These are phyloP conservation scores for Enoplosus armatus DNA, from an alignment of 2,797 vertebrate species.

Conservation along the genomic window DNA sequence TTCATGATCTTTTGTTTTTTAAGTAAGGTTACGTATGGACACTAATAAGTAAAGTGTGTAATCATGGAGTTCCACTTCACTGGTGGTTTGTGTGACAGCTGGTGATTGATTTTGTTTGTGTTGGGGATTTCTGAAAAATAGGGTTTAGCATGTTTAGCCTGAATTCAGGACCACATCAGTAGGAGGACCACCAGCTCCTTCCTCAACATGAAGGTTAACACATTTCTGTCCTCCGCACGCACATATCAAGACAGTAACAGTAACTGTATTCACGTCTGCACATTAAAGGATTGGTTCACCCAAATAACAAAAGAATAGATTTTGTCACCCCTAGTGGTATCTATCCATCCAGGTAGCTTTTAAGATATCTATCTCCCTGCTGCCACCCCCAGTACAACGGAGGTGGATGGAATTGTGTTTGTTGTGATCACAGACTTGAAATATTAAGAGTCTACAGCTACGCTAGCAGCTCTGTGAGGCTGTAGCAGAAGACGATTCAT, in stretches of 20 bases:
- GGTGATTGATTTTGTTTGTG: slow-evolving; percentile 81
- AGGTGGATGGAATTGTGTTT: too few relatives aligned
- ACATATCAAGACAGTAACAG: not conserved
- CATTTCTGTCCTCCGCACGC: slow-evolving; percentile 37
- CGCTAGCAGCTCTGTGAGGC: not conserved
- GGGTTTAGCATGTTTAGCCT: slow-evolving; percentile 65
- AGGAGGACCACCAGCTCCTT: slow-evolving; percentile 57
- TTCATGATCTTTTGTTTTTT: slow-evolving; percentile 57
- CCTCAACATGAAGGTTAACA: slow-evolving; percentile 46
- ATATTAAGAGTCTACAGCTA: not conserved
- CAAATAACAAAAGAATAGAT: too few relatives aligned
- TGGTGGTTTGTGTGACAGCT: slow-evolving; percentile 71
- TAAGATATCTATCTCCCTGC: too few relatives aligned
- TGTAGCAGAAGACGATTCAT: not conserved
- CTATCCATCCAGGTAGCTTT: too few relatives aligned
- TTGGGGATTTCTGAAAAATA: slow-evolving; percentile 66
- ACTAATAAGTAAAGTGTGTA: slow-evolving; percentile 74
- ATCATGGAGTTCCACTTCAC: slow-evolving; percentile 75
- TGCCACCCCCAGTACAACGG: too few relatives aligned
- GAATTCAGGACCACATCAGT: slow-evolving; percentile 55
- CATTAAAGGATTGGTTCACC: slow-evolving; percentile 1
- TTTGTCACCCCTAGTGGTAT: too few relatives aligned
- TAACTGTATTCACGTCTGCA: slow-evolving; percentile 1
- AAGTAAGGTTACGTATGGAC: slow-evolving; percentile 30
- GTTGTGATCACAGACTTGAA: too few relatives aligned